These are phyloP conservation scores for Hypsibius dujardini DNA, from an alignment of 1,140 invertebrate species.

Conservation along the genomic window DNA sequence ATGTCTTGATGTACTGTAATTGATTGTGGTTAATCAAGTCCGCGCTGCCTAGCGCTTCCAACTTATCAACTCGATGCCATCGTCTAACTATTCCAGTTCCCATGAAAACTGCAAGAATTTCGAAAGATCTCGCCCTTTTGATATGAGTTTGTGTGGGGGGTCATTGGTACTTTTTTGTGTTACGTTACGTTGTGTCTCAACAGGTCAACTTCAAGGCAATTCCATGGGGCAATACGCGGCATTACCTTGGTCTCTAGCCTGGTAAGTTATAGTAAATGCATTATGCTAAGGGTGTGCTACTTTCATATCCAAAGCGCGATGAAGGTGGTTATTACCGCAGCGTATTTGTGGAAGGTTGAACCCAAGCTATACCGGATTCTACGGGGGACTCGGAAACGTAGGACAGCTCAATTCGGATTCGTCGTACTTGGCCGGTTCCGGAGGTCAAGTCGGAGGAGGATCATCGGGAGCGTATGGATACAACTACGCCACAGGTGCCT, in stretches of 20 bases:
- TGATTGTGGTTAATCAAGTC: too few species aligned
- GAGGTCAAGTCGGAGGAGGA: background rate
- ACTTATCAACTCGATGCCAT: too few species aligned
- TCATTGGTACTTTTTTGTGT: too few species aligned
- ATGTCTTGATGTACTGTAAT: too few species aligned
- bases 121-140: too few species aligned
- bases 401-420: constrained; percentile 2
- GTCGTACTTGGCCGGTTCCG: background rate
- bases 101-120: too few species aligned
- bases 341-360: background rate
- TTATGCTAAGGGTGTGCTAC: too few species aligned
- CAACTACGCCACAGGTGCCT: background rate
- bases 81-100: too few species aligned
- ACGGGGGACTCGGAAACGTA: constrained; percentile 13
- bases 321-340: too few species aligned
- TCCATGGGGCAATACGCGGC: constrained; percentile 9
- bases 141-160: too few species aligned
- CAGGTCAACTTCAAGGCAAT: background rate
- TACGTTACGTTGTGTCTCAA: background rate
- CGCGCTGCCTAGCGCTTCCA: too few species aligned
- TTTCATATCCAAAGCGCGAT: too few species aligned
- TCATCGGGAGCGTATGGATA: background rate
- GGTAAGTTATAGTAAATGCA: background rate
- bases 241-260: background rate
- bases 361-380: constrained; percentile 12